These are phyloP conservation scores for Athrips mouffetella DNA, from an alignment of 2,888 invertebrate species.

Conservation along the genomic window DNA sequence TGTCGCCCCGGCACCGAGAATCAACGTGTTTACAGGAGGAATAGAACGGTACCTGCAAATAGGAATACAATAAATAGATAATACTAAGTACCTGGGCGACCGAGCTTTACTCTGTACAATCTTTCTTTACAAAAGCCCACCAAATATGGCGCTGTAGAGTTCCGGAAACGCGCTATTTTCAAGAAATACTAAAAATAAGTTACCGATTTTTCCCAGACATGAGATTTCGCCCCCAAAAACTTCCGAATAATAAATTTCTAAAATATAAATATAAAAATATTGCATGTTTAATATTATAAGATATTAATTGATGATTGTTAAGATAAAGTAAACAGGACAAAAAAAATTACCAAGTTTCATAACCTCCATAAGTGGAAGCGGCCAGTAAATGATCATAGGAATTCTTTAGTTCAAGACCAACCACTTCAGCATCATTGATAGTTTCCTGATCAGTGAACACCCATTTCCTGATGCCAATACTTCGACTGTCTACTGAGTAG, in stretches of 20 bases:
- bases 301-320: too few relatives aligned
- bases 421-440: conserved; percentile 86
- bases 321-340: too few relatives aligned
- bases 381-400: conserved; percentile 92
- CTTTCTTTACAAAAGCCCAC: too few relatives aligned
- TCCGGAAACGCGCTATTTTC: too few relatives aligned
- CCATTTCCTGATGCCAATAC: conserved; percentile 90
- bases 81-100: background rate
- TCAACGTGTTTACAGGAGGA: conserved; percentile 86
- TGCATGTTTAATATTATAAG: too few relatives aligned
- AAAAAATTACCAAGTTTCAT: conserved; percentile 75
- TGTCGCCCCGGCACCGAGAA: conserved; percentile 86
- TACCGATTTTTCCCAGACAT: too few relatives aligned
- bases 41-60: conserved; percentile 80
- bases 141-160: too few relatives aligned
- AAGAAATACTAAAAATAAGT: too few relatives aligned
- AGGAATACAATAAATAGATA: background rate
- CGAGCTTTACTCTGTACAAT: too few relatives aligned
- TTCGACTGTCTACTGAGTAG: conserved; percentile 75
- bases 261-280: too few relatives aligned
- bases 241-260: too few relatives aligned
- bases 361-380: conserved; percentile 87
- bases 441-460: conserved; percentile 86
- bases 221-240: too few relatives aligned
- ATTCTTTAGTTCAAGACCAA: conserved; percentile 84